Percentiles rank a stretch among this genome's conserved stretches.
phyloP scores from a whole-genome alignment of 2,888 invertebrate species.

The Myopa tessellatipennis region DNA sequence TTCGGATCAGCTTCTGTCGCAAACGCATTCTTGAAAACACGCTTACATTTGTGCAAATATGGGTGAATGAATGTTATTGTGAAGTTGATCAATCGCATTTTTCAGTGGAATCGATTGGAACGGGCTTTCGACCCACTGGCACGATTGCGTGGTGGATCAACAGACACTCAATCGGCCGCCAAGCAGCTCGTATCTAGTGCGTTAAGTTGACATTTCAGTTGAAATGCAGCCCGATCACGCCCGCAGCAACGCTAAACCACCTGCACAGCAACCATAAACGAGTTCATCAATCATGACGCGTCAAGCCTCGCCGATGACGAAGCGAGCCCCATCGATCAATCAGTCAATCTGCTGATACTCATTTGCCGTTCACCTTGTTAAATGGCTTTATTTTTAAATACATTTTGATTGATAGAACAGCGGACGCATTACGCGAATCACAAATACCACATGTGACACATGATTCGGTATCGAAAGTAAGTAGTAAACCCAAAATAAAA shows the following conservation, averaged over 20 bases:
- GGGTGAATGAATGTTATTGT: neutral
- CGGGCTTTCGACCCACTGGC: conserved; percentile 25
- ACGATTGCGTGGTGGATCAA: neutral
- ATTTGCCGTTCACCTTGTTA: neutral
- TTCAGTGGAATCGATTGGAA: conserved; percentile 29
- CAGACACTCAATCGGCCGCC: neutral
- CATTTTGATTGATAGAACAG: conserved; percentile 49
- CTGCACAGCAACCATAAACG: conserved; percentile 13
- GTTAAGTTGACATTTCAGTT: neutral
- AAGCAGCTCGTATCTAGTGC: neutral
- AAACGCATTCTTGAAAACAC: neutral
- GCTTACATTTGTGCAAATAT: neutral
- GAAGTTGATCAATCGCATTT: conserved; percentile 33
- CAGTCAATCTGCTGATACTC: conserved; percentile 48
- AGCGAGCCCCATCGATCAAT: conserved; percentile 47
- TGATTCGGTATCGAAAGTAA: too few relatives aligned
- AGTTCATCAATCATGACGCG: conserved; percentile 49
- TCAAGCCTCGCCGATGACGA: conserved; percentile 33
- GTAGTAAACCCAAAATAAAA: too few relatives aligned
- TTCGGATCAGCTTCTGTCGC: neutral
- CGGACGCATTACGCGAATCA: conserved; percentile 21
- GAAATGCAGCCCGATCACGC: neutral
- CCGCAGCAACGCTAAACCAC: neutral
- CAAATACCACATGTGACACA: neutral
- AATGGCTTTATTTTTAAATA: conserved; percentile 38